Base-by-base conservation (phyloP, 2,888 invertebrate species). In the Eupithecia vulgata region DNA sequence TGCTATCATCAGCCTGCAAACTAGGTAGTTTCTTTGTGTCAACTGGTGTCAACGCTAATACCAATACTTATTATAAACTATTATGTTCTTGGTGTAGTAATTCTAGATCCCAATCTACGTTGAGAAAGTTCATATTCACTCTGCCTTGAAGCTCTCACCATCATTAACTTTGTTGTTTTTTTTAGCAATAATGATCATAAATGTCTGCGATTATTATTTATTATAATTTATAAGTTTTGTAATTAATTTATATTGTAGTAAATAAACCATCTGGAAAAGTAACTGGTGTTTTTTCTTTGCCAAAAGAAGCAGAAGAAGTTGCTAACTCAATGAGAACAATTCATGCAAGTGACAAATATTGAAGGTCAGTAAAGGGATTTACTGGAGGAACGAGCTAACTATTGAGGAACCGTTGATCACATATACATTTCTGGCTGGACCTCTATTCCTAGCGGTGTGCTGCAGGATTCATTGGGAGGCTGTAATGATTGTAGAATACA, bases 191-290 rank as follows among this genome's bases (percentile, higher is more conserved):
- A 64, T 37, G 35, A 65, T 65, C n/a, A 52, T 52, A 45, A 85
- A 86, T 90, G 83, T 87, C 88, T 86, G 86, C 84, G 82, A 88
- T 90, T 91, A 61, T 73, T 69, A 93, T 93, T 92, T 93, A 93
- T 93, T 93, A 84, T 91, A 88, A 92, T 90, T 88, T 91, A 88
- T 90, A 89, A 62, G 84, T 88, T 90, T 91, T 92, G 89, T 87
- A 91, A 88, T 88, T 92, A 89, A 93, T 92, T 92, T 93, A 92
- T 92, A 90, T 86, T 87, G 83, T 90, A 91, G 87, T 87, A 81
- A 93, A 88, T 92, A 92, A 93, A 92, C 88, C 87, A 90, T 85
- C 83, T 83, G 85, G 82, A 84, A 84, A 81, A 83, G 79, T 81
- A 71, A 67, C 5, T 8, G 0, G 10, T 8, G 25, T 10, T 15